These are phyloP conservation scores for Sus scrofa DNA, from an alignment of 2,113 vertebrate genomes.

Conservation along the genomic window T2T-Sscrofa CM000818.6:121256501-121257000, in stretches of 20 bases:
- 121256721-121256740: background rate
- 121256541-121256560: background rate
- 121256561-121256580: background rate
- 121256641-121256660: no score
- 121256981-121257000: rapidly evolving
- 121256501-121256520: background rate
- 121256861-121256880: background rate
- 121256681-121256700: background rate
- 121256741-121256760: background rate
- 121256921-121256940: background rate
- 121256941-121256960: background rate
- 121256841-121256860: background rate
- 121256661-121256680: rapidly evolving
- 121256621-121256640: background rate
- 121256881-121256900: background rate
- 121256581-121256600: no score
- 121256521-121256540: background rate
- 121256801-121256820: background rate
- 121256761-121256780: background rate
- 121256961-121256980: background rate
- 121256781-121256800: background rate
- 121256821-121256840: background rate
- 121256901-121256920: slow-evolving; percentile 14
- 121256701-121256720: background rate
- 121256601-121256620: rapidly evolving